Evolutionary conservation across 2,888 invertebrate genomes (phyloP), one percentile per base, ranked within the genome.

Genomic region (Caenorhabditis sulstoni): DNA sequence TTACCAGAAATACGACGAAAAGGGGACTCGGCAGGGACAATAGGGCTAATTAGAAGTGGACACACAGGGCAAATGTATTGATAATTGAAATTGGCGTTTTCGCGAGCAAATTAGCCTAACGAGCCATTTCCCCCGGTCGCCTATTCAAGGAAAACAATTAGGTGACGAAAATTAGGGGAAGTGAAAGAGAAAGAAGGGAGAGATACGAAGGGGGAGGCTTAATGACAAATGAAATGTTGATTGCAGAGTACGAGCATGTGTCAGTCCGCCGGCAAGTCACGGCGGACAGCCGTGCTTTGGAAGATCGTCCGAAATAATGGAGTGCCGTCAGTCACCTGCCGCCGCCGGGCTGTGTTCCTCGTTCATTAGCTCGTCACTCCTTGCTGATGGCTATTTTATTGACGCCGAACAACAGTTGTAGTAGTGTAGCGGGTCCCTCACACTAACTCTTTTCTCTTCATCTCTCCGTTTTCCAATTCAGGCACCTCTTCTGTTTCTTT

Each of bases 231-330:
- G n/a, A 71, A 16, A 14, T 12, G 1, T 62, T 65, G 50, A 58
- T 83, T 85, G 35, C 78, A 87, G 87, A 77, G 74, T 67, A 39
- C 85, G 87, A 14, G 80, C 67, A 8, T 87, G 87, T 77, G 64
- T 79, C 12, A 70, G 75, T 18, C 82, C 85, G 2, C 65, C 76
- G 45, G 66, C 81, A 18, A 74, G 76, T 11, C 58, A 71, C 59
- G 85, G 85, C 47, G 87, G 87, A 16, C 76, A 81, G 52, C 87
- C 88, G 11, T 88, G 88, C 61, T 88, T 88, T 73, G 88, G 88
- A 29, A 74, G 85, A 23, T 84, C 86, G 1, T 80, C 82, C 8
- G 87, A 88, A 59, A 75, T 81, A 7, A 81, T 71, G 18, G 81
- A 84, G 39, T 86, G 86, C 57, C 29, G 29, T 29, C 61, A 55